Base-by-base conservation (phyloP, 1,140 invertebrate species). In the Drosophila lini region DNA sequence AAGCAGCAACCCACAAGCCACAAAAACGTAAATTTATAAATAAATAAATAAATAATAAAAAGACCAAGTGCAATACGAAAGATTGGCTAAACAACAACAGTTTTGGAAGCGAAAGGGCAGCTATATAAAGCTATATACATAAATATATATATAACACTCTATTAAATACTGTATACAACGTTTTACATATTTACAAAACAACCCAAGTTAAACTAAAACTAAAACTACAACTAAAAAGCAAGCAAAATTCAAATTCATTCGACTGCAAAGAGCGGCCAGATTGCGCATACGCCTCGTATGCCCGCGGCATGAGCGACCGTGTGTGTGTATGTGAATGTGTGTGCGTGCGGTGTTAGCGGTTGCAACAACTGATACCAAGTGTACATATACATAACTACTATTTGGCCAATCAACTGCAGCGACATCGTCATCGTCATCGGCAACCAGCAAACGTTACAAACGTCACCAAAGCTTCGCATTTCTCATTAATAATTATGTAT, bases 401-500 rank as follows among this genome's bases (percentile, higher is more conserved):
- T 61, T 63, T 63, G 56, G 58, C 61, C 61, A 63, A 63, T 63
- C 64, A 68, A 64, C 34, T 34, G 67, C 34, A 55, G 41, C 16
- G 55, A 50, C 60, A 73, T 22, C 40, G 34, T 13, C 41, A 59
- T n/a, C 40, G 15, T 19, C 68, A 56, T 28, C 34, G 28, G 34
- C 38, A 58, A 28, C 58, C 58, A 61, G 32, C 31, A 67, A 67
- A 47, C 71, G 60, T 65, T 64, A 45, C 47, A 68, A 76, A 57
- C 74, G 74, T 76, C 74, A 76, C 74, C 74, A 76, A 76, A 76
- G 73, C 68, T 76, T 76, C 74, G 74, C 74, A 76, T 76, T 76
- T 68, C 63, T 58, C 73, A 77, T 45, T 77, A 77, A 77, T 86
- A 91, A 92, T 91, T 91, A 93, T 93, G 92, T 93, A 93, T 93